These are phyloP conservation scores for Eciton burchellii DNA, from an alignment of 1,140 invertebrate species.

Conservation along the genomic window DNA sequence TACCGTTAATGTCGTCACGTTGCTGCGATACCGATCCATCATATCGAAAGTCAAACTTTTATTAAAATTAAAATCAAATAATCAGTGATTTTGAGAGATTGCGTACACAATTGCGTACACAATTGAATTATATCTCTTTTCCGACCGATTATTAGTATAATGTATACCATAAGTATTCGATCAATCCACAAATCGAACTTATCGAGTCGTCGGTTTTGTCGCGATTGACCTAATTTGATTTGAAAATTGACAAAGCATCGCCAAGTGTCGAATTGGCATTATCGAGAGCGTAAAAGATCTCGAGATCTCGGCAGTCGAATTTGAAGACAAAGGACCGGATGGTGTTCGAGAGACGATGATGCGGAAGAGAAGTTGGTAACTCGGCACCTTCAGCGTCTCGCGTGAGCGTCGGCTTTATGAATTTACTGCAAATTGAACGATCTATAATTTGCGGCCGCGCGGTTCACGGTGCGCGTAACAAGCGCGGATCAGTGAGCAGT, in stretches of 20 bases:
- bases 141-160: not conserved
- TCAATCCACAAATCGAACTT: too few relatives aligned
- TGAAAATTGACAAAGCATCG: not conserved
- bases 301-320: not conserved
- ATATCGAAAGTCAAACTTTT: not conserved
- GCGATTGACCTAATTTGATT: not conserved
- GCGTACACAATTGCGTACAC: not conserved
- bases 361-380: constrained; percentile 54
- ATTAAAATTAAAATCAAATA: not conserved
- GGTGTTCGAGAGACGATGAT: constrained; percentile 15
- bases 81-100: not conserved
- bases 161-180: not conserved
- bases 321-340: not conserved
- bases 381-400: constrained; percentile 53
- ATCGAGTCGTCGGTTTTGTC: not conserved
- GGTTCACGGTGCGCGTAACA: constrained; percentile 77
- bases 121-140: not conserved
- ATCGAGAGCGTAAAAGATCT: not conserved
- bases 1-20: not conserved
- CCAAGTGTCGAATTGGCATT: not conserved
- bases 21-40: not conserved
- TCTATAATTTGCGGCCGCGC: constrained; percentile 79
- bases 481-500: constrained; percentile 65
- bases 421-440: constrained; percentile 84
- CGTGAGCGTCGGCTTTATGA: constrained; percentile 76